A percentile compares a stretch with the other conserved stretches of the same genome.
Evolutionary conservation across 2,113 vertebrate genomes (phyloP).

Genomic region (Ahaetulla prasina): DNA sequence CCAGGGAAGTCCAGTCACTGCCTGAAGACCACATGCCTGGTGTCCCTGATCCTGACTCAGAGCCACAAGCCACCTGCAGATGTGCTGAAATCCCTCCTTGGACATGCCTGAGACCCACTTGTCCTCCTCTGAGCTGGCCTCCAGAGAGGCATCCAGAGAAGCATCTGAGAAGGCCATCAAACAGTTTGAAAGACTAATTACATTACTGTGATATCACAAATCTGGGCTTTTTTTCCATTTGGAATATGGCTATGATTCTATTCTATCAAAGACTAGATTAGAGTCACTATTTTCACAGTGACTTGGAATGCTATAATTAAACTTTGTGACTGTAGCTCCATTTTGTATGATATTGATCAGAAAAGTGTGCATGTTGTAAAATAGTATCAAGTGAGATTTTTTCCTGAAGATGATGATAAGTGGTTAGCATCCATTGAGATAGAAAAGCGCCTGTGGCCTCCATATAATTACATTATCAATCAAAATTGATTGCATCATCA

Average conservation of each 20-base stretch:
- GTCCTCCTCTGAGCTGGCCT: neutral
- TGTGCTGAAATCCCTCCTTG: neutral
- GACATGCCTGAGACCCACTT: neutral
- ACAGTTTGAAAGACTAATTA: neutral
- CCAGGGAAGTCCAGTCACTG: no score
- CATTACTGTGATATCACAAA: neutral
- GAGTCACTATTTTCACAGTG: neutral
- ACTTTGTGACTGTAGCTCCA: neutral
- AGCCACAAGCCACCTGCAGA: neutral
- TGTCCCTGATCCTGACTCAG: neutral
- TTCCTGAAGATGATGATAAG: neutral
- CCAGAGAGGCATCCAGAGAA: neutral
- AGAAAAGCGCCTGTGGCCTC: neutral
- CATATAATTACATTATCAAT: neutral
- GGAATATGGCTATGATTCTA: neutral
- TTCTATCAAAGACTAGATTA: neutral
- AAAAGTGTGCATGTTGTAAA: neutral
- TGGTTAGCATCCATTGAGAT: neutral
- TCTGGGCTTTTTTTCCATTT: neutral
- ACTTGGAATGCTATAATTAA: neutral
- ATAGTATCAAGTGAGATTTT: neutral
- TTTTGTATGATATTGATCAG: neutral
- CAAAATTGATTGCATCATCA: neutral
- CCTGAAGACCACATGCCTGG: no score
- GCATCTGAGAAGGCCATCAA: neutral